Evolutionary conservation across 2,113 vertebrate genomes (phyloP).

Genomic region (Scophthalmus maximus): DNA sequence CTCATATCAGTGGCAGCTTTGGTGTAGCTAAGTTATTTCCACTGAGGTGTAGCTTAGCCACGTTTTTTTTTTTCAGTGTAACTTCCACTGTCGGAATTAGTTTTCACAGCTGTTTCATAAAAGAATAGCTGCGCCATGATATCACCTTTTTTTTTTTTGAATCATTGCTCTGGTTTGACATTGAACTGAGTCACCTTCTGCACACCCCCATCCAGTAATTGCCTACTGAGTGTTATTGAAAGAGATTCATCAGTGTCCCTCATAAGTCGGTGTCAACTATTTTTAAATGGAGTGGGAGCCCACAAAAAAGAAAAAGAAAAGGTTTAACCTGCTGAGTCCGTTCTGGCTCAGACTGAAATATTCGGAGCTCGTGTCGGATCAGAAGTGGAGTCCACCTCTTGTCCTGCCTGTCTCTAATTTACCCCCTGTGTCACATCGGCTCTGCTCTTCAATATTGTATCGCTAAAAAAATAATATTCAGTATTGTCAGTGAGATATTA

Average conservation of each 20-base stretch:
- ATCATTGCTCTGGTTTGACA: conserved; percentile 11
- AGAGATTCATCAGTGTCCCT: conserved; percentile 20
- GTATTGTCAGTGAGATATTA: neutral
- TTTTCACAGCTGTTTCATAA: conserved; percentile 1
- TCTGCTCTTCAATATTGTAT: conserved; percentile 23
- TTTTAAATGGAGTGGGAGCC: conserved; percentile 15
- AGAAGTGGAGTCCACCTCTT: conserved; percentile 1
- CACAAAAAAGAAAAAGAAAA: neutral
- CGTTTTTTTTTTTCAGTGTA: neutral
- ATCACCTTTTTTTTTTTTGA: conserved; percentile 1
- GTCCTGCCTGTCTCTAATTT: neutral
- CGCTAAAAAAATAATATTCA: neutral
- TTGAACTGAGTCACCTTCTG: conserved; percentile 13
- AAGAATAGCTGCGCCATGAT: neutral
- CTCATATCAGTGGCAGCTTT: neutral
- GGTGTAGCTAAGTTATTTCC: neutral
- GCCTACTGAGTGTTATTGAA: conserved; percentile 6
- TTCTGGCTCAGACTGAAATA: neutral
- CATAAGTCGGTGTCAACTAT: conserved; percentile 21
- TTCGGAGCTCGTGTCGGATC: no score
- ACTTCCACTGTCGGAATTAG: neutral
- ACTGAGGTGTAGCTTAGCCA: neutral
- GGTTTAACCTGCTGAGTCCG: conserved; percentile 1
- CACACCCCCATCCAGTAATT: conserved; percentile 11
- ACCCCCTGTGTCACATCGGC: neutral